These are phyloP conservation scores for Ostrea edulis DNA, from an alignment of 1,140 invertebrate genomes.

Conservation along the genomic window DNA sequence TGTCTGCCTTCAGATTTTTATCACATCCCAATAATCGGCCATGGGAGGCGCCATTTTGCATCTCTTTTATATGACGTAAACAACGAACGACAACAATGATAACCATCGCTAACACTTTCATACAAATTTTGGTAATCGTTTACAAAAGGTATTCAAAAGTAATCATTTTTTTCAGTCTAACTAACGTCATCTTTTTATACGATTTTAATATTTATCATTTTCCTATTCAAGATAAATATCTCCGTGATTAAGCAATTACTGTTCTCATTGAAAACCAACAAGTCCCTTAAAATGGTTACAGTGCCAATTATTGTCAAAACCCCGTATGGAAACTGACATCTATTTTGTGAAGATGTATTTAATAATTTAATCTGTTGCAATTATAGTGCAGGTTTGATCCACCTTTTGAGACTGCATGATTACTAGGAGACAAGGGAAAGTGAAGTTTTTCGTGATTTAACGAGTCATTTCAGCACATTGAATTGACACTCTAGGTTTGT, in stretches of 20 bases:
- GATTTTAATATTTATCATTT: slow-evolving; percentile 28
- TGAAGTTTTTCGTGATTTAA: slow-evolving; percentile 14
- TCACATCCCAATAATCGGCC: slow-evolving; percentile 1
- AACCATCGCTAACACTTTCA: slow-evolving; percentile 23
- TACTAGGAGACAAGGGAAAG: background rate
- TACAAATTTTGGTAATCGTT: slow-evolving; percentile 12
- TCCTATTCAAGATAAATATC: slow-evolving; percentile 27
- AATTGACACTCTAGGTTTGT: background rate
- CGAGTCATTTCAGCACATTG: background rate
- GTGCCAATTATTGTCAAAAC: background rate
- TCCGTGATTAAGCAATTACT: slow-evolving; percentile 30
- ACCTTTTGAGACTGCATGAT: background rate
- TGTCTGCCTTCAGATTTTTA: slow-evolving; percentile 13
- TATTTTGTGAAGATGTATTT: slow-evolving; percentile 12
- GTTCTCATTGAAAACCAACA: background rate
- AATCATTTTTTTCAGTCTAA: slow-evolving; percentile 29
- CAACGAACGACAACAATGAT: slow-evolving; percentile 23
- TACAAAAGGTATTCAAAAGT: slow-evolving; percentile 20
- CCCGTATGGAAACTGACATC: slow-evolving; percentile 10
- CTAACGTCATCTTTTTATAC: slow-evolving; percentile 15
- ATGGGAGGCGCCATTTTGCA: slow-evolving; percentile 11
- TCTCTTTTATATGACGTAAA: slow-evolving; percentile 29
- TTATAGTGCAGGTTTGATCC: slow-evolving; percentile 3
- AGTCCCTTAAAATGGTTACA: background rate
- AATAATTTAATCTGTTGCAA: slow-evolving; percentile 36